Conservation (phyloP, 2,797 vertebrate species). For the Lagocephalus sceleratus region DNA sequence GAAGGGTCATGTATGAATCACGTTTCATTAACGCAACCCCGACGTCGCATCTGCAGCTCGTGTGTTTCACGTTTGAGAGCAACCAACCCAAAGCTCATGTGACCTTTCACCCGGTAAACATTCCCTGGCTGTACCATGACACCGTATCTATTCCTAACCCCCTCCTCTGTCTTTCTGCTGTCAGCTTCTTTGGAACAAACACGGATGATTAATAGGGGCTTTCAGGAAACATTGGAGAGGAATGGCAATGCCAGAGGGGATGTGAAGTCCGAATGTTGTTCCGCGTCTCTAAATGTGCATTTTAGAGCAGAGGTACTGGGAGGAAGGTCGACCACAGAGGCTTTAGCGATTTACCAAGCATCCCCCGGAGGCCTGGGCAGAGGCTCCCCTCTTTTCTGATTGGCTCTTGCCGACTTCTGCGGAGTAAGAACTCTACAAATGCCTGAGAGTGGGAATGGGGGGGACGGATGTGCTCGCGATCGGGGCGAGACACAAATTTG, state of each 20-base stretch:
- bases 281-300: background rate
- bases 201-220: slow-evolving; percentile 49
- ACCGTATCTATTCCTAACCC: slow-evolving; percentile 19
- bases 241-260: slow-evolving; percentile 33
- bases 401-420: slow-evolving; percentile 52
- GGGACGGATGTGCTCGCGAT: slow-evolving; percentile 34
- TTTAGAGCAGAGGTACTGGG: slow-evolving; percentile 55
- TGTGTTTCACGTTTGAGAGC: background rate
- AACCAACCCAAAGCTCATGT: slow-evolving; percentile 14
- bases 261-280: slow-evolving; percentile 28
- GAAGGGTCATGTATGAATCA: too few species aligned
- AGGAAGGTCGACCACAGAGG: slow-evolving; percentile 51
- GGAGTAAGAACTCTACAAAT: slow-evolving; percentile 37
- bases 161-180: slow-evolving; percentile 17
- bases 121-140: slow-evolving; percentile 34
- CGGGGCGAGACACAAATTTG: slow-evolving; percentile 25
- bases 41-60: background rate
- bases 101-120: slow-evolving; percentile 52
- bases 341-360: slow-evolving; percentile 64
- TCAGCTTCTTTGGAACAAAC: slow-evolving; percentile 46
- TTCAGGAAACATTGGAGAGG: slow-evolving; percentile 39
- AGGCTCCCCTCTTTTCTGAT: slow-evolving; percentile 67
- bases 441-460: slow-evolving; percentile 34
- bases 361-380: slow-evolving; percentile 50
- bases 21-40: too few species aligned